Base-by-base conservation (phyloP, 2,888 invertebrate species). In the Endotricha flammealis region DNA sequence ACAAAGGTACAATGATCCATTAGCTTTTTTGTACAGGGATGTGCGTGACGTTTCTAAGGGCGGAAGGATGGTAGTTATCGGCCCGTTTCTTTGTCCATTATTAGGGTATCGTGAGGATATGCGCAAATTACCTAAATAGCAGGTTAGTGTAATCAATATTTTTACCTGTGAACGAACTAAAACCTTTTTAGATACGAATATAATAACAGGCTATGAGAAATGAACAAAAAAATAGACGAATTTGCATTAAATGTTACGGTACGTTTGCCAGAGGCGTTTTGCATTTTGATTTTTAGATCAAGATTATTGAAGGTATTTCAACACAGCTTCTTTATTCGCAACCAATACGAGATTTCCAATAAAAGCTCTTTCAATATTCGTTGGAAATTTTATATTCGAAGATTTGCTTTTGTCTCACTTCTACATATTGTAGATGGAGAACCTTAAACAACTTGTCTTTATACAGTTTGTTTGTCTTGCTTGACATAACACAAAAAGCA, bases 1-100 rank as follows among this genome's bases (percentile, higher is more conserved):
- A 64, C 64, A 65, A 62, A 60, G 64, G 64, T 53, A 81, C 77
- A 82, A 79, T 75, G 61, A 65, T 57, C 55, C 50, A 56, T 62
- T 64, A 54, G 51, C 54, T 71, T 74, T 74, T 62, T 74, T 74
- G 62, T 54, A 45, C 73, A 76, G 70, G 77, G 77, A 81, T 73
- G 73, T 81, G 78, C 83, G 82, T 82, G 82, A 79, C 69, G 68
- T 64, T 71, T 67, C 68, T 64, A 68, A 69, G 74, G 77, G 78
- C 82, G 82, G 83, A 85, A 85, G 83, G 79, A 82, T 83, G 74
- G 67, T 66, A 70, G 72, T 68, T 64, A 46, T 53, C 48, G 49
- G 44, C 49, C 48, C 20, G 54, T 60, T 69, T 66, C 54, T 74
- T 78, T 76, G 72, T 81, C 64, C 66, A 63, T 69, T 76, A 73